Conservation (phyloP, 2,888 invertebrate species). For the Cerastoderma edule region DNA sequence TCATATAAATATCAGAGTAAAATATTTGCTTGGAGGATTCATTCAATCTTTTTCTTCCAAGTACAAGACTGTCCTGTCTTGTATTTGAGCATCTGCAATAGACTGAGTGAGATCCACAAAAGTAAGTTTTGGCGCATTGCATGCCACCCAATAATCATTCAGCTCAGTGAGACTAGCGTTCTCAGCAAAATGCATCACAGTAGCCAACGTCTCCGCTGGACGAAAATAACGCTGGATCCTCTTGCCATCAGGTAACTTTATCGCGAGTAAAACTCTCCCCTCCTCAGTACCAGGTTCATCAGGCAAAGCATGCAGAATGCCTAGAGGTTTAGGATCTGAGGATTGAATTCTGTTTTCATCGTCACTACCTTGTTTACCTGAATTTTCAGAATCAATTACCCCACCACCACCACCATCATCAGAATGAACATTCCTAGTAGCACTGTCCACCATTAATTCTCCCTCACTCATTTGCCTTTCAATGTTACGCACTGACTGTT, state of each 20-base stretch:
- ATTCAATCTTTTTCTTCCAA: conserved; percentile 60
- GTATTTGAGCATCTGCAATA: conserved; percentile 60
- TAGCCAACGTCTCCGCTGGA: conserved; percentile 55
- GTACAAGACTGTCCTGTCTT: conserved; percentile 70
- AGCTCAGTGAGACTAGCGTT: conserved; percentile 59
- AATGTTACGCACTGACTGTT: conserved; percentile 42
- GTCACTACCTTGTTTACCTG: conserved; percentile 9
- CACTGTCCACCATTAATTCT: no score
- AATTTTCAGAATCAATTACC: conserved; percentile 5
- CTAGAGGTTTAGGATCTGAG: conserved; percentile 29
- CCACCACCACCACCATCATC: neutral
- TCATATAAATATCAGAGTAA: neutral
- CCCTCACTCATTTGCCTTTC: conserved; percentile 21
- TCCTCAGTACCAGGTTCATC: conserved; percentile 63
- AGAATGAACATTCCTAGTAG: no score
- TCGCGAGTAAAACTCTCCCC: conserved; percentile 62
- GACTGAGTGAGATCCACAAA: conserved; percentile 59
- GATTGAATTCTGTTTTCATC: conserved; percentile 13
- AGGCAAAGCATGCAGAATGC: conserved; percentile 56
- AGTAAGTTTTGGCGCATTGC: conserved; percentile 65
- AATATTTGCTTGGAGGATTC: neutral
- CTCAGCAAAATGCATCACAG: conserved; percentile 70
- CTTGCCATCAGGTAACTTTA: conserved; percentile 70
- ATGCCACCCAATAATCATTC: conserved; percentile 60
- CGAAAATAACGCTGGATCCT: conserved; percentile 69